Base-by-base conservation (phyloP, 2,797 vertebrate genomes). In the Acanthiza pusilla region DNA sequence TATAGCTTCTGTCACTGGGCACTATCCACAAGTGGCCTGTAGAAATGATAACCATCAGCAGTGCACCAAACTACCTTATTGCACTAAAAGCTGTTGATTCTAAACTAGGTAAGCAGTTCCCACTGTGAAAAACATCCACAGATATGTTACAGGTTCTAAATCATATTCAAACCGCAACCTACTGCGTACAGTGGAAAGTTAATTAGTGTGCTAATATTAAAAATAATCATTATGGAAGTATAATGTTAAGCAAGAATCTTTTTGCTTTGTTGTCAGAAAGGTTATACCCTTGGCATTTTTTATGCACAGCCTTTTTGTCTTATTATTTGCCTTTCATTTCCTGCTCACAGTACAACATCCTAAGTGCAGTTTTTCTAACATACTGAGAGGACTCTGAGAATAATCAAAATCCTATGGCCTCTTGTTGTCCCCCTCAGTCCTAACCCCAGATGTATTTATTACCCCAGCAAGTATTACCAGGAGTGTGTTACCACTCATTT, bases 281-380 rank as follows among this genome's bases (percentile, higher is more conserved):
- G 63, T 77, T 92, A 83, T 61, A 87, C 23, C 12, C 38, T 38
- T 63, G 50, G 45, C 45, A 73, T 76, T 93, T 94, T 73, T 57
- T 90, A 71, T 91, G 61, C n/a, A 65, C 42, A 85, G 30, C 18
- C 36, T 93, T 93, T 81, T 75, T 19, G 57, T 76, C 48, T 76
- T 63, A 26, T 34, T 73, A 57, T 76, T 95, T 93, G 32, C 51
- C 29, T 95, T 95, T 90, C 55, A 54, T 95, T 90, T 91, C 80
- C 74, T 79, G 42, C 38, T 78, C 23, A 70, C 67, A 66, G 71
- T 55, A n/a, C 0, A 0, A 51, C 27, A 30, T 12, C 13, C 18
- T 42, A 43, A 68, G 27, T 47, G 40, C 42, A 21, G 15, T n/a
- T 45, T 57, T 86, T 90, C 73, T 62, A 55, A 66, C 2, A 3